Evolutionary conservation across 2,797 vertebrate genomes (phyloP).

Genomic region (Microctenopoma lineatum): DNA sequence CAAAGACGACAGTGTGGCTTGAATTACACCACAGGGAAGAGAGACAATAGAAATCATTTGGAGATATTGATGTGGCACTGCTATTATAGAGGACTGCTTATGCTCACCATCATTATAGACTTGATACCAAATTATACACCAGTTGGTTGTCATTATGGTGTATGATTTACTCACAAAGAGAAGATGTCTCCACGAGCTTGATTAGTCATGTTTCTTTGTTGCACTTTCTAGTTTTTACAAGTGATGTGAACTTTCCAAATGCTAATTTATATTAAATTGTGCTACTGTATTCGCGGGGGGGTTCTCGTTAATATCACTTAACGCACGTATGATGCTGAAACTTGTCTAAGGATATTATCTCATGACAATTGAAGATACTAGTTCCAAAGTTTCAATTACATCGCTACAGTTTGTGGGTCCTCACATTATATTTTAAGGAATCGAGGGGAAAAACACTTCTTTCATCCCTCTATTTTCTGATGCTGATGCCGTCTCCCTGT

Average conservation of each 20-base stretch:
- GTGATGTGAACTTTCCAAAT: slow-evolving; percentile 12
- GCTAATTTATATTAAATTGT: slow-evolving; percentile 1
- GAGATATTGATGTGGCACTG: slow-evolving; percentile 47
- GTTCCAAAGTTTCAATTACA: too few relatives aligned
- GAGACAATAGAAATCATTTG: slow-evolving; percentile 57
- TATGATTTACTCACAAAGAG: slow-evolving; percentile 47
- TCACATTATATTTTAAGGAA: too few relatives aligned
- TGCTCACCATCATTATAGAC: slow-evolving; percentile 45
- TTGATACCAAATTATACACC: slow-evolving; percentile 51
- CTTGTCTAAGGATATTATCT: not conserved
- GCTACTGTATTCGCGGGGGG: not conserved
- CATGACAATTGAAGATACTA: too few relatives aligned
- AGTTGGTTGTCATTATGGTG: slow-evolving; percentile 21
- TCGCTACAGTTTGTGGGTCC: too few relatives aligned
- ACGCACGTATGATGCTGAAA: not conserved
- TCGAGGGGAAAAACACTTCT: too few relatives aligned
- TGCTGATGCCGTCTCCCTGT: too few relatives aligned
- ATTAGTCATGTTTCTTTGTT: slow-evolving; percentile 39
- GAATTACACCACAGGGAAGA: slow-evolving; percentile 46
- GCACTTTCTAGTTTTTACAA: not conserved
- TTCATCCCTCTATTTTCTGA: too few relatives aligned
- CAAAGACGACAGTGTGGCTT: slow-evolving; percentile 37
- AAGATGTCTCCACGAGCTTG: not conserved
- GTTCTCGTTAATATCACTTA: slow-evolving; percentile 1
- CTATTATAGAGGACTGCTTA: slow-evolving; percentile 47